Percentiles rank a stretch among this genome's conserved stretches.
Evolutionary conservation across 2,113 vertebrate genomes (phyloP).

Genomic region (Muntiacus muntjak): DNA sequence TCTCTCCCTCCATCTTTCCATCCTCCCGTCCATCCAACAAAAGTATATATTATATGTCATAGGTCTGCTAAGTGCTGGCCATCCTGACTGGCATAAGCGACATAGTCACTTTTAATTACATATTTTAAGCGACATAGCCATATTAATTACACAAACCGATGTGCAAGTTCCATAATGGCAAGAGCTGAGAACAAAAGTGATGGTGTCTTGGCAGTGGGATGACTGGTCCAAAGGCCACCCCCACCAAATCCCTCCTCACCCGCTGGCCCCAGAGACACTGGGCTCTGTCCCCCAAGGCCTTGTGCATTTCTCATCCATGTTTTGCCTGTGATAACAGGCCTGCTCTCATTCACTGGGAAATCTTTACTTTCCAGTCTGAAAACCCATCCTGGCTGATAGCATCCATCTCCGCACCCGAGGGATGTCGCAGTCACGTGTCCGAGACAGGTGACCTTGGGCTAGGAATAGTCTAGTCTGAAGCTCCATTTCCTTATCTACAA

Average conservation of each 20-base stretch:
- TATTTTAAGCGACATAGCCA: accelerated
- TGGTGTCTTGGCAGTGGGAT: accelerated
- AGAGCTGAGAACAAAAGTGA: too few species aligned
- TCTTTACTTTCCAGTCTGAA: neutral
- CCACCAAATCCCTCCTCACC: neutral
- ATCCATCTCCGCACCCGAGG: neutral
- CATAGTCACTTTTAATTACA: neutral
- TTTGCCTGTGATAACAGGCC: too few species aligned
- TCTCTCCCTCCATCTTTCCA: neutral
- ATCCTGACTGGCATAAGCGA: accelerated
- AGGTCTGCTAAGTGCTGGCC: neutral
- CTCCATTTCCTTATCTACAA: neutral
- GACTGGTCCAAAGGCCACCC: neutral
- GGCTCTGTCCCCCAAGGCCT: accelerated
- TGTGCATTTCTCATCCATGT: accelerated
- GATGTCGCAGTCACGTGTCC: neutral
- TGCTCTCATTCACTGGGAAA: accelerated
- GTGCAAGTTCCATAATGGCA: accelerated
- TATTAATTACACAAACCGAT: accelerated
- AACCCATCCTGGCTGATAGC: neutral
- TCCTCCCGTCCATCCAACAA: neutral
- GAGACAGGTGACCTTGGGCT: neutral
- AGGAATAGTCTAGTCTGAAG: neutral
- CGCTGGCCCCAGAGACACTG: neutral
- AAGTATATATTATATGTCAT: accelerated